Evolutionary conservation across 1,140 invertebrate genomes (phyloP), one percentile per base, ranked within the genome.

Genomic region (Drosophila elegans): DNA sequence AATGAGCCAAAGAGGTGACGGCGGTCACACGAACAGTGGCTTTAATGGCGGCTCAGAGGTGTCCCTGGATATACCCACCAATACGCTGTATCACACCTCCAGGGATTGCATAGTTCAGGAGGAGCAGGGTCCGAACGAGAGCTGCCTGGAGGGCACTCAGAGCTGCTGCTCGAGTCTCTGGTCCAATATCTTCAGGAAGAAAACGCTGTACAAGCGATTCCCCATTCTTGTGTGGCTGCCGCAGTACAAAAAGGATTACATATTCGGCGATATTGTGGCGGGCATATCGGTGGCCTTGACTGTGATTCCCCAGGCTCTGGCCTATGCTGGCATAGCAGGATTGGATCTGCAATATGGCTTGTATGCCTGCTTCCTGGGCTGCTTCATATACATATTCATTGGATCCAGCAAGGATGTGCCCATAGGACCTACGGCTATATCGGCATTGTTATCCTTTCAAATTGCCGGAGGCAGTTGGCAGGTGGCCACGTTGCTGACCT

Each of bases 401-500:
- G 98, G 98, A 21, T 97, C 96, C 25, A 97, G 97, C 83, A 97
- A 97, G 91, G 97, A 98, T 91, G 96, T 98, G 53, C 97, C 97
- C 3, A 95, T 97, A 71, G 97, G 97, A 9, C 97, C 97, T 1
- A 97, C 96, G 1, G 97, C 97, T 38, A 97, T 98, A 25, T 95
- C 96, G 36, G 96, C 97, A 0, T 91, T 98, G 29, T 93, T 98
- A 25, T 97, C 97, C 3, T 96, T 95, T 83, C 96, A 97, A 92
- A 94, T 96, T 16, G 94, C 96, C 0, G 94, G 95, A 29, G 95
- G 95, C 10, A 95, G 96, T 1, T 93, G 95, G 11, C 94, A 95
- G 73, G 96, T 97, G 86, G 97, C 97, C 3, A 95, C 98, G 6
- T 91, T 98, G 9, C 93, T 98, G 2, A 95, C 95, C 61, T 97